A percentile compares a stretch with the other conserved stretches of the same genome.
These are phyloP conservation scores for Heliangelus exortis DNA, from an alignment of 2,797 vertebrate genomes.

Conservation along the genomic window DNA sequence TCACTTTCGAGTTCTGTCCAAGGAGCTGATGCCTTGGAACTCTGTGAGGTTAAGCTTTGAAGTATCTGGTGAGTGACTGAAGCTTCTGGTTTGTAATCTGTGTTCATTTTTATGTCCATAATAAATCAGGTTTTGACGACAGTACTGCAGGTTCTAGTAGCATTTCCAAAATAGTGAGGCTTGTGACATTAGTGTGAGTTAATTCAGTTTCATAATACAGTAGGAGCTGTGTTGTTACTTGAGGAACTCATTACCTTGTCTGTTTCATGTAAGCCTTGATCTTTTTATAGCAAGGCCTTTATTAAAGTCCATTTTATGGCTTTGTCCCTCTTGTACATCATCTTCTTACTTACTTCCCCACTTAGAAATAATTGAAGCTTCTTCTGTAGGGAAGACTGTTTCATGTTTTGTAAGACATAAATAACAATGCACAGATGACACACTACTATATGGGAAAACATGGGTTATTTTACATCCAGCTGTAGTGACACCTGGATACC, in stretches of 20 bases:
- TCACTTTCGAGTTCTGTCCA: conserved; percentile 87
- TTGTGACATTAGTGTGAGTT: background rate
- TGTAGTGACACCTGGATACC: fast-evolving
- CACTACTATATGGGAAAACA: fast-evolving
- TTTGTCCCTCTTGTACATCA: background rate
- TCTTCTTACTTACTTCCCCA: background rate
- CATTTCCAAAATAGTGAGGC: background rate
- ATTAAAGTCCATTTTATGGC: background rate
- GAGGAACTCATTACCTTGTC: background rate
- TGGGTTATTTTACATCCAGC: background rate
- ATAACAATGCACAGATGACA: fast-evolving
- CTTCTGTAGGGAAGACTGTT: background rate
- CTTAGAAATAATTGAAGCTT: background rate
- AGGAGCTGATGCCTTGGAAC: conserved; percentile 85
- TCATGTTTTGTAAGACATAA: background rate
- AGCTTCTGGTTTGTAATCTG: background rate
- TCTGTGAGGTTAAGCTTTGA: conserved; percentile 88
- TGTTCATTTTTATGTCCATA: background rate
- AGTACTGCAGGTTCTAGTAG: background rate
- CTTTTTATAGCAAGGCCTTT: background rate
- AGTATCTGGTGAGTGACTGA: conserved; percentile 81
- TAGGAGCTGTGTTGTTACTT: background rate
- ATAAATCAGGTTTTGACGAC: background rate
- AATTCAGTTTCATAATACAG: background rate
- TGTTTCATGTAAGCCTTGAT: background rate